These are phyloP conservation scores for Psix sp. DNA, from an alignment of 1,140 invertebrate genomes.

Conservation along the genomic window DNA sequence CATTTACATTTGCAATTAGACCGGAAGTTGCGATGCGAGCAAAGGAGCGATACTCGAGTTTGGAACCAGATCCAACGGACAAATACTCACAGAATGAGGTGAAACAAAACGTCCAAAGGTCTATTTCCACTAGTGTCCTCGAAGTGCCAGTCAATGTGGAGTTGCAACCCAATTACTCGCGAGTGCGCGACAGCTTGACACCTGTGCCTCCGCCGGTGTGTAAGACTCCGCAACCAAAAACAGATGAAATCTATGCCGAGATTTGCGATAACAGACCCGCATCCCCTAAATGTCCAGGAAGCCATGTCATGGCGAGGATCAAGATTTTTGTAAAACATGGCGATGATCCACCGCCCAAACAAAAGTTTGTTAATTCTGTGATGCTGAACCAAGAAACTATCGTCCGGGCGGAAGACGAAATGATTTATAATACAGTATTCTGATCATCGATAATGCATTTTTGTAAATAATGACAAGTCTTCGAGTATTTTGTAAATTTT, in stretches of 20 bases:
- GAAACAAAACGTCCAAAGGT: conserved; percentile 73
- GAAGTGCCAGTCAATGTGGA: conserved; percentile 69
- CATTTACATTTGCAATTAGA: conserved; percentile 72
- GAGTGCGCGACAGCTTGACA: conserved; percentile 70
- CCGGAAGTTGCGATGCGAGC: conserved; percentile 72
- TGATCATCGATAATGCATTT: conserved; percentile 34
- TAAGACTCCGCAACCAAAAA: conserved; percentile 58
- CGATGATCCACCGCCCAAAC: conserved; percentile 46
- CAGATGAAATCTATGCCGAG: conserved; percentile 73
- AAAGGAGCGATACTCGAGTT: conserved; percentile 72
- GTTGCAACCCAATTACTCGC: conserved; percentile 67
- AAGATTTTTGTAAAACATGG: conserved; percentile 72
- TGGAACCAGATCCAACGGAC: conserved; percentile 68
- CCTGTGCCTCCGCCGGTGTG: conserved; percentile 63
- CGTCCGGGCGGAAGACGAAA: conserved; percentile 70
- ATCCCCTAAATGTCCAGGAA: conserved; percentile 64
- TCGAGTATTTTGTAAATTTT: neutral
- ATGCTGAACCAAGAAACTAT: conserved; percentile 71
- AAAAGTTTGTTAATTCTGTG: conserved; percentile 70
- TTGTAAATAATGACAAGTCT: conserved; percentile 8
- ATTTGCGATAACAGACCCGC: conserved; percentile 68
- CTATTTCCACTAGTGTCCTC: conserved; percentile 72
- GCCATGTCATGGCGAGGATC: conserved; percentile 73
- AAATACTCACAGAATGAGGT: conserved; percentile 56
- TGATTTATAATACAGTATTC: conserved; percentile 75